Evolutionary conservation across 2,113 vertebrate genomes (phyloP), one percentile per base, ranked within the genome.

Genomic region (Xerus inauris): DNA sequence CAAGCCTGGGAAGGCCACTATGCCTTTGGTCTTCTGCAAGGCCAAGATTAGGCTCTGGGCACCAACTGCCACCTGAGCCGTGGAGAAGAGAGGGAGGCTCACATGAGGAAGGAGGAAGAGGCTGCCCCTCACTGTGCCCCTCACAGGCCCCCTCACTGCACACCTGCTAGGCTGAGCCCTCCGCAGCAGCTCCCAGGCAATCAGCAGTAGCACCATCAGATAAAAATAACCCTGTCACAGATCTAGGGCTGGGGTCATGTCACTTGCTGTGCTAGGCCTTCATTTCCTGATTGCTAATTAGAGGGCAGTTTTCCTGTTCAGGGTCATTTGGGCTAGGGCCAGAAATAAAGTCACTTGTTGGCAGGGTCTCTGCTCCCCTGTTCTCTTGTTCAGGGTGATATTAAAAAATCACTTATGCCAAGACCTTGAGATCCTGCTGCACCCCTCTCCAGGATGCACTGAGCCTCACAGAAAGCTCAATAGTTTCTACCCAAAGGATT

Each of bases 221-320:
- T 98, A 98, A 98, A 98, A 98, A 98, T 98, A 98, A 97, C 97
- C 93, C 22, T 96, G 80, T 94, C 95, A 75, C 62, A 0, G 11
- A 95, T 89, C 93, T 80, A 24, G 82, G 40, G 97, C 94, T 89
- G 83, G 96, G 93, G 51, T 65, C 30, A 3, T 42, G 62, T 96
- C 95, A 38, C 22, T 38, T 71, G 77, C 91, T n/a, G 0, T 47
- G 64, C 73, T 54, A 84, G 90, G 40, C 86, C 93, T 96, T 91
- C 71, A 42, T 92, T 92, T 95, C 59, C 96, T 92, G 47, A 77
- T 79, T 79, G 94, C 59, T 86, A 92, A 91, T 59, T 47, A 69
- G 76, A 92, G n/a, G 80, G 67, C 45, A 62, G 24, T 81, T 87
- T 86, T 91, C 42, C 65, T 76, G 20, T 54, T 54, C 26, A 45